These are phyloP conservation scores for Procambarus virginalis DNA, from an alignment of 1,140 invertebrate species.

Conservation along the genomic window DNA sequence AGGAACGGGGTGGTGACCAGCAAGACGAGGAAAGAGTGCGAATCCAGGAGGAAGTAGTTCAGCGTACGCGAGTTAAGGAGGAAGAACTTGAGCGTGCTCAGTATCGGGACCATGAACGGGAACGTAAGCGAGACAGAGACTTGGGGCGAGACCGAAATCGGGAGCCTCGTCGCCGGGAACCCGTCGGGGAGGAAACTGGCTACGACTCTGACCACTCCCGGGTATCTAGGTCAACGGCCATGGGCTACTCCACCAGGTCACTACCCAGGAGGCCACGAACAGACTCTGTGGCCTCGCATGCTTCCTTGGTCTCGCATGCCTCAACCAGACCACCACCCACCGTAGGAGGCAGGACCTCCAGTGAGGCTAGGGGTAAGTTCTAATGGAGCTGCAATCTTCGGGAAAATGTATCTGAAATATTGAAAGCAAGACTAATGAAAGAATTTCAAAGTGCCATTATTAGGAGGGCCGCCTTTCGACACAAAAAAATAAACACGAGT, in stretches of 20 bases:
- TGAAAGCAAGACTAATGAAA: too few species aligned
- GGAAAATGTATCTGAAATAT: too few species aligned
- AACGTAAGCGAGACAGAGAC: conserved; percentile 18
- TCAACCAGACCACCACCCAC: conserved; percentile 9
- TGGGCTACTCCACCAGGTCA: conserved; percentile 31
- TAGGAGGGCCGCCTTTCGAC: too few species aligned
- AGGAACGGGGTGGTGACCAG: too few species aligned
- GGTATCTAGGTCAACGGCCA: conserved; percentile 33
- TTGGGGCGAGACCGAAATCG: not conserved
- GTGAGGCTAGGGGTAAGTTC: conserved; percentile 22
- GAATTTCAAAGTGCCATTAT: too few species aligned
- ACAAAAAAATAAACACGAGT: too few species aligned
- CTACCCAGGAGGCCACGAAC: conserved; percentile 41
- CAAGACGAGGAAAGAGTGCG: not conserved
- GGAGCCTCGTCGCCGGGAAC: conserved; percentile 42
- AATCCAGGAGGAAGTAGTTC: not conserved
- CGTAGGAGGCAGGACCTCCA: not conserved
- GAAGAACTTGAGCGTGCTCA: not conserved
- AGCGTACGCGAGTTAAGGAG: not conserved
- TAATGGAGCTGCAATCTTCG: too few species aligned
- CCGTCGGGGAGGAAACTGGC: conserved; percentile 55
- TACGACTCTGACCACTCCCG: conserved; percentile 61
- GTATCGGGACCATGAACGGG: not conserved
- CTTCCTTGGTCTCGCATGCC: not conserved
- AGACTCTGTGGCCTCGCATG: conserved; percentile 44